These are phyloP conservation scores for Nephrocerus scutellatus DNA, from an alignment of 2,888 invertebrate genomes.

Conservation along the genomic window DNA sequence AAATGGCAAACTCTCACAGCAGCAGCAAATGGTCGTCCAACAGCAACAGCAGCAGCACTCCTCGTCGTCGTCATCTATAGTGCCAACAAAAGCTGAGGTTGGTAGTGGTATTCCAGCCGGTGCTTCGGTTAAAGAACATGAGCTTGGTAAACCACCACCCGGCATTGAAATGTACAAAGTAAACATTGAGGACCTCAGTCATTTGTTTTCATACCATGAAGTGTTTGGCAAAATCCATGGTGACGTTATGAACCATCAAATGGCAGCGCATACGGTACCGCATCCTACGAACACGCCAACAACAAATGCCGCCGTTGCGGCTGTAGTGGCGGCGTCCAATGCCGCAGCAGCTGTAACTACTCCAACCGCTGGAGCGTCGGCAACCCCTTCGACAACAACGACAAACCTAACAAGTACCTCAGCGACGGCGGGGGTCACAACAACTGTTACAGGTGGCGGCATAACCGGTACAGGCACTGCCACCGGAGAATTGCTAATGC, in stretches of 20 bases:
- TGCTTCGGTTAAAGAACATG: conserved; percentile 18
- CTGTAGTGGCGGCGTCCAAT: conserved; percentile 34
- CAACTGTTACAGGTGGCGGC: conserved; percentile 17
- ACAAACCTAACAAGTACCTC: conserved; percentile 19
- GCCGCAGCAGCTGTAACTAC: conserved; percentile 33
- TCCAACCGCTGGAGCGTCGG: conserved; percentile 29
- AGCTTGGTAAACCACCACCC: conserved; percentile 47
- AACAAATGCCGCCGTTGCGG: conserved; percentile 35
- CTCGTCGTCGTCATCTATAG: conserved; percentile 25
- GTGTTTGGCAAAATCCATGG: conserved; percentile 64
- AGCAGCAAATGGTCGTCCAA: conserved; percentile 21
- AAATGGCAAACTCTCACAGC: conserved; percentile 25
- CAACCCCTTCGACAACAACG: conserved; percentile 19
- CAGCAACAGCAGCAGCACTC: conserved; percentile 20
- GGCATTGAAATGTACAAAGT: conserved; percentile 67
- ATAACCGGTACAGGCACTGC: conserved; percentile 17
- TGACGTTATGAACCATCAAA: conserved; percentile 48
- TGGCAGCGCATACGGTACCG: conserved; percentile 46
- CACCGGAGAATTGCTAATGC: conserved; percentile 41
- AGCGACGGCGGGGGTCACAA: conserved; percentile 21
- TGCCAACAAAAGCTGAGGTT: conserved; percentile 22
- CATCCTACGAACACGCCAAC: conserved; percentile 37
- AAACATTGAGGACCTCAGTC: conserved; percentile 78
- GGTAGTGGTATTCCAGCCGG: conserved; percentile 9
- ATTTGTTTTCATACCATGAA: conserved; percentile 77